phyloP scores from a whole-genome alignment of 2,888 invertebrate species.

The Venusia cambrica region DNA sequence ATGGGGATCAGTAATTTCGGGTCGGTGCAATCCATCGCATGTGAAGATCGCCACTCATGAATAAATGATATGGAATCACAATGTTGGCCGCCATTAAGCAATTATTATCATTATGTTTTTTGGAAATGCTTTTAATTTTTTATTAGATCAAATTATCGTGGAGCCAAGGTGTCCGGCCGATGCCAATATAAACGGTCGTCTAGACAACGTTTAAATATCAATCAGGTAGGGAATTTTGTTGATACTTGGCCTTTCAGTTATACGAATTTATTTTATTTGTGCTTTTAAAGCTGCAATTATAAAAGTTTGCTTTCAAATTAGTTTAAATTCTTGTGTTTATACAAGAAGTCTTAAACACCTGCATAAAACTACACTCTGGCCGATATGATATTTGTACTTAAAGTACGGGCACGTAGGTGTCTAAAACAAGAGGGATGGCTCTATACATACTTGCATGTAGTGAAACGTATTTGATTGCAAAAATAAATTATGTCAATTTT shows the following conservation, averaged over 20 bases:
- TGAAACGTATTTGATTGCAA: no score
- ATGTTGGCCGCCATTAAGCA: constrained; percentile 73
- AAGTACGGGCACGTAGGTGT: no score
- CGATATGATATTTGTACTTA: no score
- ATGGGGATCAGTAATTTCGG: constrained; percentile 72
- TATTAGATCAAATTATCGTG: constrained; percentile 70
- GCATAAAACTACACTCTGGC: no score
- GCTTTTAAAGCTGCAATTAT: constrained; percentile 10
- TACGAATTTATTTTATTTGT: constrained; percentile 21
- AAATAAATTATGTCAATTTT: no score
- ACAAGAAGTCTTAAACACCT: no score
- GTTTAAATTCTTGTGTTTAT: no score
- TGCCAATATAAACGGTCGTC: constrained; percentile 57
- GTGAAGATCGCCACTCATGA: constrained; percentile 63
- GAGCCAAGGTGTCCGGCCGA: constrained; percentile 58
- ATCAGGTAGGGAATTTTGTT: constrained; percentile 46
- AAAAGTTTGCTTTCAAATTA: no score
- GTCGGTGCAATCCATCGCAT: constrained; percentile 62
- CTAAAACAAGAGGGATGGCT: no score
- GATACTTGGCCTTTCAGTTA: constrained; percentile 29
- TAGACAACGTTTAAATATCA: constrained; percentile 74
- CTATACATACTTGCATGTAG: no score
- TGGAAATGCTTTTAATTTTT: constrained; percentile 79
- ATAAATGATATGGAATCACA: constrained; percentile 76
- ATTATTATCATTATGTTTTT: constrained; percentile 76